A percentile compares a stretch with the other conserved stretches of the same genome.
Evolutionary conservation across 2,797 vertebrate species (phyloP).

Genomic region (Menidia menidia): DNA sequence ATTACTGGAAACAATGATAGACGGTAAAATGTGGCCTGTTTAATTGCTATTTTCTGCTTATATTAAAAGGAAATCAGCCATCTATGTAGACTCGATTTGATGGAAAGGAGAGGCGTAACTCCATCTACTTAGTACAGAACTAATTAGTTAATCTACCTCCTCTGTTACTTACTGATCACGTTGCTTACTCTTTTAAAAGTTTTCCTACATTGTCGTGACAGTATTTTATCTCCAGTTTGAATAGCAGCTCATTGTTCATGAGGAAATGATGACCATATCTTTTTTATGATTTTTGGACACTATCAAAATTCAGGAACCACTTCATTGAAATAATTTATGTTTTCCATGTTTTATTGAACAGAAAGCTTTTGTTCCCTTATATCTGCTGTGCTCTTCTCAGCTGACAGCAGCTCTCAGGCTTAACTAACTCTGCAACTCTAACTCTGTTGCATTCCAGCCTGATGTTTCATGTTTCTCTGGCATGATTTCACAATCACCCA

Average conservation of each 20-base stretch:
- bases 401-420: background rate
- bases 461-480: background rate
- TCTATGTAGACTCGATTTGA: slow-evolving; percentile 10
- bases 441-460: background rate
- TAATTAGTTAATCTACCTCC: background rate
- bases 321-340: background rate
- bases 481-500: background rate
- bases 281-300: background rate
- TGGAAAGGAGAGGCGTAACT: background rate
- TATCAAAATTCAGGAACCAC: background rate
- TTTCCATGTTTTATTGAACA: too few species aligned
- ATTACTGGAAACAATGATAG: slow-evolving; percentile 23
- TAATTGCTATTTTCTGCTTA: slow-evolving; percentile 21
- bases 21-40: slow-evolving; percentile 10
- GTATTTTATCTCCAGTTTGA: background rate
- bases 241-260: background rate
- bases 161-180: background rate
- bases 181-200: background rate
- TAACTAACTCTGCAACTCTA: background rate
- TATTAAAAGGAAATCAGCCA: slow-evolving; percentile 13
- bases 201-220: background rate
- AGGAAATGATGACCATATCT: slow-evolving; percentile 9
- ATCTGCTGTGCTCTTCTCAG: background rate
- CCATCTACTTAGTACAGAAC: too few species aligned
- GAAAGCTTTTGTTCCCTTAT: background rate